Evolutionary conservation across 1,140 invertebrate genomes (phyloP).

Genomic region (Dolichoris vasculosae): DNA sequence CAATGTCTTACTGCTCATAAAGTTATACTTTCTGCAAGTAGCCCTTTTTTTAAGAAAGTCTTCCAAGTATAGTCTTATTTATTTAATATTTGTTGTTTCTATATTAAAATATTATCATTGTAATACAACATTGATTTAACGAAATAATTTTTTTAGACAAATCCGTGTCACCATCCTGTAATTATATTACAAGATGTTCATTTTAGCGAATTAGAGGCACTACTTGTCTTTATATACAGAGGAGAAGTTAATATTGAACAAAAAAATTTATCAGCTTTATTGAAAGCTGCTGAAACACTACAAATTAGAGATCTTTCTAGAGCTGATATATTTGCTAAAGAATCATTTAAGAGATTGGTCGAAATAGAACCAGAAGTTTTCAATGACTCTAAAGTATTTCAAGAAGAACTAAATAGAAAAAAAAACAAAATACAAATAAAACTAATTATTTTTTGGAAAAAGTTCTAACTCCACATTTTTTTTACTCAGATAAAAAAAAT

Average conservation of each 20-base stretch:
- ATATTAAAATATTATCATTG: no score
- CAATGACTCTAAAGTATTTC: constrained; percentile 47
- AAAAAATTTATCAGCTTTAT: constrained; percentile 77
- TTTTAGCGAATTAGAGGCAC: constrained; percentile 76
- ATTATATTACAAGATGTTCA: constrained; percentile 81
- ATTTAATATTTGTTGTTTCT: no score
- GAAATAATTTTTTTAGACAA: constrained; percentile 74
- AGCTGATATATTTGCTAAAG: constrained; percentile 68
- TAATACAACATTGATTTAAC: constrained; percentile 53
- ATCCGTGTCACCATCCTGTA: constrained; percentile 80
- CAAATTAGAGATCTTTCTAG: constrained; percentile 80
- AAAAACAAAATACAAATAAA: constrained; percentile 65
- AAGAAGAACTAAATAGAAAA: constrained; percentile 59
- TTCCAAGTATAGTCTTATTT: constrained; percentile 76
- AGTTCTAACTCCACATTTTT: constrained; percentile 60
- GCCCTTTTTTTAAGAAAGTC: constrained; percentile 81
- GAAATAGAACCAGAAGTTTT: constrained; percentile 61
- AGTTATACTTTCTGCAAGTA: constrained; percentile 83
- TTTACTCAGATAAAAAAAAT: constrained; percentile 53
- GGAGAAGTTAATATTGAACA: constrained; percentile 82
- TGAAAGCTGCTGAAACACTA: constrained; percentile 79
- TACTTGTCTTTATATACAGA: constrained; percentile 81
- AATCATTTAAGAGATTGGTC: constrained; percentile 66
- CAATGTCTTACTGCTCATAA: constrained; percentile 82
- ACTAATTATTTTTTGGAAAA: constrained; percentile 67